A percentile compares a stretch with the other conserved stretches of the same genome.
Evolutionary conservation across 2,888 invertebrate genomes (phyloP).

Genomic region (Megastigmus dorsalis): DNA sequence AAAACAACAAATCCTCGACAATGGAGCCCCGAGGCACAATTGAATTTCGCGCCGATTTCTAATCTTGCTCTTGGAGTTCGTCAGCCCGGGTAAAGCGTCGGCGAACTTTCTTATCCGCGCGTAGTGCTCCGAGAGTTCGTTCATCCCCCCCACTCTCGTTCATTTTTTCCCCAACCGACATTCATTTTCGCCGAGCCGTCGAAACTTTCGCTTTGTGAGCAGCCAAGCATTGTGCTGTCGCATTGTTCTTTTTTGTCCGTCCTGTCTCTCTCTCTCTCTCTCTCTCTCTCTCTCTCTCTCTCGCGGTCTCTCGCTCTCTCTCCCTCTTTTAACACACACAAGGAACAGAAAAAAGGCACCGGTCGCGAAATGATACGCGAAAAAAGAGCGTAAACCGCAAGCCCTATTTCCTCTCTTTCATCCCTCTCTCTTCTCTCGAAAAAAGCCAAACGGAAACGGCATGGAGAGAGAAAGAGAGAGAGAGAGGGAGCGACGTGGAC

Average conservation of each 20-base stretch:
- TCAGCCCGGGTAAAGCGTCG: conserved; percentile 3
- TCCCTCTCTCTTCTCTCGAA: neutral
- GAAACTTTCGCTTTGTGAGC: conserved; percentile 44
- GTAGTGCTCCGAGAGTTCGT: no score
- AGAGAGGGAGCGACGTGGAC: neutral
- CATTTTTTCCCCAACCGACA: neutral
- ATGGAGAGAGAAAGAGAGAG: neutral
- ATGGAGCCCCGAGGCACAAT: neutral
- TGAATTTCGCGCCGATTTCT: conserved; percentile 27
- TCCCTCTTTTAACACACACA: no score
- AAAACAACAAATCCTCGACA: no score
- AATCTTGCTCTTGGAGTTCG: conserved; percentile 24
- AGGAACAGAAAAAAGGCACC: neutral
- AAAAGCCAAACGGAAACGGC: conserved; percentile 8
- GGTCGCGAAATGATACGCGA: conserved; percentile 15
- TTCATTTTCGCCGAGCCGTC: conserved; percentile 31
- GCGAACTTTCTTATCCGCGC: neutral
- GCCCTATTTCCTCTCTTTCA: no score
- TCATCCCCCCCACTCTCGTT: neutral
- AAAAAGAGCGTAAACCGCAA: conserved; percentile 29
- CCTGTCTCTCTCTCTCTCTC: no score
- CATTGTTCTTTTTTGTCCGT: neutral
- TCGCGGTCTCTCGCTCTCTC: no score
- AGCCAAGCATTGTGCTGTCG: conserved; percentile 2
- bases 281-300: no score